Conservation (phyloP, 2,113 vertebrate genomes). For the Nesoenas mayeri region DNA sequence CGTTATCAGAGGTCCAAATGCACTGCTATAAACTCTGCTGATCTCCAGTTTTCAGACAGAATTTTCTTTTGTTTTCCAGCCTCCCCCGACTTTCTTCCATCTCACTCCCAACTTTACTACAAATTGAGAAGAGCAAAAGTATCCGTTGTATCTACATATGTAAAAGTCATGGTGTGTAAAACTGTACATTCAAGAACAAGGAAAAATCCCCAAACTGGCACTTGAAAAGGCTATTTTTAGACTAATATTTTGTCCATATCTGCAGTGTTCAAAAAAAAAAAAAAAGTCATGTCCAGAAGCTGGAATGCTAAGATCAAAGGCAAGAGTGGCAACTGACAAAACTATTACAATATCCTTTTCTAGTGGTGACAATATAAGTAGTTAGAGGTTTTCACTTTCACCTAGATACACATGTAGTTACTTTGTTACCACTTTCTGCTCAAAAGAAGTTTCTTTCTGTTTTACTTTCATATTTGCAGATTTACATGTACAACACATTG, state of each 20-base stretch:
- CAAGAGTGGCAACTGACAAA: background rate
- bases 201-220: background rate
- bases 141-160: fast-evolving
- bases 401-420: background rate
- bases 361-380: background rate
- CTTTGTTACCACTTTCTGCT: background rate
- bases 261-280: background rate
- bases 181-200: background rate
- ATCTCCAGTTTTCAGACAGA: background rate
- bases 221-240: background rate
- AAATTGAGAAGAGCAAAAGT: background rate
- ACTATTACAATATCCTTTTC: background rate
- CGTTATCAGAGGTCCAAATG: background rate
- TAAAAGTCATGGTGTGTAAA: background rate
- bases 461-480: background rate
- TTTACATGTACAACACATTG: background rate
- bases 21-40: background rate
- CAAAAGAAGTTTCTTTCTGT: fast-evolving
- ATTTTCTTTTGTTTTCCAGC: background rate
- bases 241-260: background rate
- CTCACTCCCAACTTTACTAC: background rate
- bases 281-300: background rate
- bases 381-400: background rate
- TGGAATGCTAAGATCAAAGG: background rate
- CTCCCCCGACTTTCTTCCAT: background rate